A percentile compares a stretch with the other conserved stretches of the same genome.
Evolutionary conservation across 2,113 vertebrate species (phyloP).

Genomic region (Eulemur macaco): DNA sequence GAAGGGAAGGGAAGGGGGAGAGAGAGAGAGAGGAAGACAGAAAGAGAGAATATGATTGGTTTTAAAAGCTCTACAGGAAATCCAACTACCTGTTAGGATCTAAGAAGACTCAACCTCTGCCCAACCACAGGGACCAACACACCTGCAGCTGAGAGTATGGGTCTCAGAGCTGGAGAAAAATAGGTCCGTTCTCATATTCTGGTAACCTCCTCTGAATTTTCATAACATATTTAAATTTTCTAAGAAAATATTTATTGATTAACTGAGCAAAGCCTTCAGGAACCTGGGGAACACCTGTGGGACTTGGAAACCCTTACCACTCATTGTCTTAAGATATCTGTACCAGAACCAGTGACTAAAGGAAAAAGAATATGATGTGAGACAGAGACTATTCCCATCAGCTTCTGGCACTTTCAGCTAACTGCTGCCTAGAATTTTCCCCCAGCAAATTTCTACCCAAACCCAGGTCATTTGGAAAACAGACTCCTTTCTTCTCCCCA

Average conservation of each 20-base stretch:
- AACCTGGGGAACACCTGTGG: no score
- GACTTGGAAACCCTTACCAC: background rate
- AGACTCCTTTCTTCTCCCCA: background rate
- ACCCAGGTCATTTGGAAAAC: background rate
- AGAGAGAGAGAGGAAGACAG: background rate
- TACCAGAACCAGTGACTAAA: background rate
- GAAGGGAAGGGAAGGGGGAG: background rate
- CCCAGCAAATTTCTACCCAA: background rate
- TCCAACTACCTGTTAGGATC: background rate
- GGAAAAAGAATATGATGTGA: accelerated
- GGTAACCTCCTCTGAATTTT: no score
- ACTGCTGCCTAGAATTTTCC: background rate
- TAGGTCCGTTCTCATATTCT: no score
- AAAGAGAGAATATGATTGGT: background rate
- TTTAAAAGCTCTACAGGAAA: background rate
- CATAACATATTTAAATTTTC: background rate
- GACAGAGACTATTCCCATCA: background rate
- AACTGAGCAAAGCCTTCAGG: background rate
- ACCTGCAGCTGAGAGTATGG: background rate
- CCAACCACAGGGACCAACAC: no score
- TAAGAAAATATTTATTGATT: background rate
- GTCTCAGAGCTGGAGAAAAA: no score
- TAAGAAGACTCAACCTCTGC: background rate
- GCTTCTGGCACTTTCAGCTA: background rate
- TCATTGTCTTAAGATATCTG: no score